Conservation (phyloP, 1,140 invertebrate species). For the Solen grandis region DNA sequence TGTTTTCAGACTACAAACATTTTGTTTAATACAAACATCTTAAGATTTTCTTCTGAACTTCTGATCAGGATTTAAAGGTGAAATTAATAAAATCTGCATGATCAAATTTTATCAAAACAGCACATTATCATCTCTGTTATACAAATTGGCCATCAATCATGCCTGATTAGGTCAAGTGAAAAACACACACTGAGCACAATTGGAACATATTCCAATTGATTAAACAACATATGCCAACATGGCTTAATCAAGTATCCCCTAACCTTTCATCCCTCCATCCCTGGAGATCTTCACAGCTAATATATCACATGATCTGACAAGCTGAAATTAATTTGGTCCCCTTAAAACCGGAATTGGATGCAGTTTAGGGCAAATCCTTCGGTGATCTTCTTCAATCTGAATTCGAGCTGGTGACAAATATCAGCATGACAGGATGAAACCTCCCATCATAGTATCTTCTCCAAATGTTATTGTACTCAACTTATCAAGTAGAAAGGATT, state of each 20-base stretch:
- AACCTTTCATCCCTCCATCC: constrained; percentile 2
- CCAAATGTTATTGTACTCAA: constrained; percentile 23
- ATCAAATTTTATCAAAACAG: no score
- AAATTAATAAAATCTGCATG: no score
- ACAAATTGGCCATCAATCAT: no score
- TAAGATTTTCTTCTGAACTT: no score
- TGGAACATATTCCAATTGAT: constrained; percentile 24
- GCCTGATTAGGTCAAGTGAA: no score
- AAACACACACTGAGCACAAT: not conserved
- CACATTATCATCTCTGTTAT: no score
- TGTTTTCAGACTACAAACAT: no score
- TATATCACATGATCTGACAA: constrained; percentile 48
- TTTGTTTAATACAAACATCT: no score
- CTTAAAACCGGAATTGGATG: no score
- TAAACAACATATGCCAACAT: constrained; percentile 50
- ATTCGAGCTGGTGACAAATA: constrained; percentile 34
- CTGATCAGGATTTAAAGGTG: no score
- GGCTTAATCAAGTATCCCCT: not conserved
- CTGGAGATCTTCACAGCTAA: constrained; percentile 29
- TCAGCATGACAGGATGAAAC: not conserved
- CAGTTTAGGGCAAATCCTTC: no score
- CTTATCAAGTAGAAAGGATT: constrained; percentile 4
- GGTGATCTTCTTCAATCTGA: no score
- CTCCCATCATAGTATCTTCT: constrained; percentile 32
- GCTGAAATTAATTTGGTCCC: not conserved